Percentiles rank a stretch among this genome's conserved stretches.
phyloP scores from a whole-genome alignment of 2,888 invertebrate genomes.

The Augochlorella aurata region DNA sequence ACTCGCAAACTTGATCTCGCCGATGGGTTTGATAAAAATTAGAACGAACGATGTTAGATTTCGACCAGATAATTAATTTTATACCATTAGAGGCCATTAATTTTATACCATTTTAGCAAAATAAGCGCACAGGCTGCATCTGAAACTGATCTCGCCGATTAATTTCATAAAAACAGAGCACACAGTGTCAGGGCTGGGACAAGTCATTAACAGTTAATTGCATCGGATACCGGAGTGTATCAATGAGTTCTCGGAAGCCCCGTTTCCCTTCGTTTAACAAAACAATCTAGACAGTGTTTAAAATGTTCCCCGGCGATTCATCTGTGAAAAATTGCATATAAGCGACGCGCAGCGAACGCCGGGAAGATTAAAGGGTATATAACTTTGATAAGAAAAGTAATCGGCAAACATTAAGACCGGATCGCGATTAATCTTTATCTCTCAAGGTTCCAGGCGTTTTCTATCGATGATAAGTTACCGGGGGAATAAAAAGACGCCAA shows the following conservation, averaged over 20 bases:
- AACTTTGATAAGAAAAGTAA: constrained; percentile 1
- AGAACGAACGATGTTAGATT: too few species aligned
- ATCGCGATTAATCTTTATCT: constrained; percentile 3
- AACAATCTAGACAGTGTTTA: not conserved
- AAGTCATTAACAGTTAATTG: not conserved
- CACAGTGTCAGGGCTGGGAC: not conserved
- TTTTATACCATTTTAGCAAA: too few species aligned
- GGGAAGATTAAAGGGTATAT: not conserved
- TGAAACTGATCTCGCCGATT: not conserved
- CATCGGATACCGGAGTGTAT: not conserved
- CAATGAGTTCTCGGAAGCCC: not conserved
- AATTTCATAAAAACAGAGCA: not conserved
- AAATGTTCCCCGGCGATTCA: too few species aligned
- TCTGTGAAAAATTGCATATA: not conserved
- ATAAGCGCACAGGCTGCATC: not conserved
- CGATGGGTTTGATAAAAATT: too few species aligned
- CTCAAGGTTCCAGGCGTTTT: not conserved
- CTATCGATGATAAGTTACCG: not conserved
- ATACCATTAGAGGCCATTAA: too few species aligned
- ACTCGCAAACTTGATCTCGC: too few species aligned
- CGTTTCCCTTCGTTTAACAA: not conserved
- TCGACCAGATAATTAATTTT: too few species aligned
- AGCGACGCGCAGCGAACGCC: not conserved
- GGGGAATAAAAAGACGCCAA: not conserved
- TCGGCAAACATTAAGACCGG: not conserved